Evolutionary conservation across 23 tunicate genomes (phyloP), one percentile per base, ranked within the genome.

Genomic region (Diplosoma virens): DNA sequence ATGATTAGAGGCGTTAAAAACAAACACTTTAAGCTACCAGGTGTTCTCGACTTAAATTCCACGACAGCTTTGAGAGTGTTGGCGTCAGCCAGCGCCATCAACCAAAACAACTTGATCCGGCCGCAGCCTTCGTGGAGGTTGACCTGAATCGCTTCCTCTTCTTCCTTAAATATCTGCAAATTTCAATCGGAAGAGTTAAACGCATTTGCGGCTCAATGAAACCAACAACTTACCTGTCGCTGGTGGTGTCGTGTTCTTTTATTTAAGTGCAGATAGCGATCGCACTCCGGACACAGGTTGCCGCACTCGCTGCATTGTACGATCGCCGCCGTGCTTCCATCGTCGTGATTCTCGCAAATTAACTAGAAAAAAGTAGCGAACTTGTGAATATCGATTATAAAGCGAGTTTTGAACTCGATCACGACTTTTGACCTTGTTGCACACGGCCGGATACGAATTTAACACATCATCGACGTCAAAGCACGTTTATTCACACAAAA

Each of bases 91-190:
- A 87, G 82, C 3, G 86, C 94, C 77, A 80, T 75, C 32, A 87
- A 32, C 94, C 94, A 87, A 77, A 74, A 80, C 24, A 87, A 78
- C 30, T 87, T 87, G 33, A 87, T 69, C 50, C 94, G 55, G 28
- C 86, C 94, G 37, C 94, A 80, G 50, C 94, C 86, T 55, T 87
- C 94, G 32, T 87, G 94, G 53, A 87, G 81, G 34, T 87, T 76
- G 20, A 87, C 86, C 41, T 76, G 75, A 35, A 87, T 81, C 33
- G 94, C 80, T 30, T 87, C 84, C 46, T 87, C 84, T 37, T 86
- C 92, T 37, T 86, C 92, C 52, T 86, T 86, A 53, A 86, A 86
- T 22, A 86, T 59, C 92, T 86, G 33, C n/a, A 77, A 30, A 32
- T 16, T 16, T 17, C 23, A 71, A 0, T 24, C 26, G 21, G 67